Percentiles rank a stretch among this genome's conserved stretches.
These are phyloP conservation scores for Erpornis zantholeuca DNA, from an alignment of 2,113 vertebrate genomes.

Conservation along the genomic window DNA sequence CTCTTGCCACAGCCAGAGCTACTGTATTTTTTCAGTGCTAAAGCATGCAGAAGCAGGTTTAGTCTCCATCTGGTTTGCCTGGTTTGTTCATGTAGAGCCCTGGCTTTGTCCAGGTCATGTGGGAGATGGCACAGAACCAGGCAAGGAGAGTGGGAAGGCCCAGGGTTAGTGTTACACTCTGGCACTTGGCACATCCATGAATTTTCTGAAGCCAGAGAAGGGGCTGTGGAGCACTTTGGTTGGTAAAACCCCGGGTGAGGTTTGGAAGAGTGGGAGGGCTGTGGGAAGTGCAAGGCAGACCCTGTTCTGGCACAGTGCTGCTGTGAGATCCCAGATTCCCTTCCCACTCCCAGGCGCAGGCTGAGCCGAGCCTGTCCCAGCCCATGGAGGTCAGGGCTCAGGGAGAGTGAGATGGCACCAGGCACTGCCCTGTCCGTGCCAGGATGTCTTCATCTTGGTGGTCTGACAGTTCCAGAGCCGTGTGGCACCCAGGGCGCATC, in stretches of 20 bases:
- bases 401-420: not conserved
- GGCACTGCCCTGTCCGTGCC: not conserved
- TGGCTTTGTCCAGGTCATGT: not conserved
- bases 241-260: not conserved
- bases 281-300: not conserved
- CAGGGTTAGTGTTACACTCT: not conserved
- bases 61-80: not conserved
- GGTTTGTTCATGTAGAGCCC: not conserved
- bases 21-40: not conserved
- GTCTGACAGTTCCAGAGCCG: accelerated
- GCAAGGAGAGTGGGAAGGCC: not conserved
- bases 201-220: not conserved
- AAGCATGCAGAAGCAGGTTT: not conserved
- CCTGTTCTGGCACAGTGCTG: not conserved
- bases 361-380: not conserved
- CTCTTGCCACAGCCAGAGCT: not conserved
- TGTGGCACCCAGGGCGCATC: not conserved
- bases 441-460: accelerated
- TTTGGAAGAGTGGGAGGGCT: not conserved
- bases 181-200: not conserved
- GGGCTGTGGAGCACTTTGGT: not conserved
- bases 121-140: not conserved
- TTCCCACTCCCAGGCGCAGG: not conserved
- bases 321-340: not conserved
- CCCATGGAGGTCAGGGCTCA: not conserved